Conservation (phyloP, 2,797 vertebrate genomes). For the Petrocephalus schoutedeni region DNA sequence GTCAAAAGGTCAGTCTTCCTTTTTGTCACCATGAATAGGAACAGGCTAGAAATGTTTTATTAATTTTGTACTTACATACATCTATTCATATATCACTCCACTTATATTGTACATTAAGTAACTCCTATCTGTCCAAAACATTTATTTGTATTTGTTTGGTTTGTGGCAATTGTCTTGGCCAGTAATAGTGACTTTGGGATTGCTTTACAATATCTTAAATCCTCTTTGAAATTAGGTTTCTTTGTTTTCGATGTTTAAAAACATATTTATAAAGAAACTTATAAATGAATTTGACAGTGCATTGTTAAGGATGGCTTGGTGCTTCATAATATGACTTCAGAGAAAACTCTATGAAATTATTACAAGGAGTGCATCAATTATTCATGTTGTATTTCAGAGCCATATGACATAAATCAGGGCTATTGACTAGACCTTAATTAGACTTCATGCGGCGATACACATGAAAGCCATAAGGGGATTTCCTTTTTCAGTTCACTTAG, state of each 20-base stretch:
- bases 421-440: not conserved
- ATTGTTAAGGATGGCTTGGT: not conserved
- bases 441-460: not conserved
- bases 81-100: not conserved
- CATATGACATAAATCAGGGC: not conserved
- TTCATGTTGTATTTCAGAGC: slow-evolving; percentile 11
- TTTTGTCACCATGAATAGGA: not conserved
- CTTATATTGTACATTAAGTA: not conserved
- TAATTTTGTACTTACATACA: not conserved
- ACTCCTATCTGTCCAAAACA: not conserved
- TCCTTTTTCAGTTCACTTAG: not conserved
- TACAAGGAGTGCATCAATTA: not conserved
- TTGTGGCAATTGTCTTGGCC: not conserved
- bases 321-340: not conserved
- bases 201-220: not conserved
- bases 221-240: not conserved
- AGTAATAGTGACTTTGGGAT: not conserved
- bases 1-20: not conserved
- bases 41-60: not conserved
- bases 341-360: not conserved
- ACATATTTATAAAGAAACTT: not conserved
- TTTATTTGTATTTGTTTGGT: not conserved
- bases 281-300: not conserved
- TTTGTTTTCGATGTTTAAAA: not conserved
- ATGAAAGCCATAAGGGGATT: not conserved